Base-by-base conservation (phyloP, 1,140 invertebrate genomes). In the Mycetomoellerius zeteki region DNA sequence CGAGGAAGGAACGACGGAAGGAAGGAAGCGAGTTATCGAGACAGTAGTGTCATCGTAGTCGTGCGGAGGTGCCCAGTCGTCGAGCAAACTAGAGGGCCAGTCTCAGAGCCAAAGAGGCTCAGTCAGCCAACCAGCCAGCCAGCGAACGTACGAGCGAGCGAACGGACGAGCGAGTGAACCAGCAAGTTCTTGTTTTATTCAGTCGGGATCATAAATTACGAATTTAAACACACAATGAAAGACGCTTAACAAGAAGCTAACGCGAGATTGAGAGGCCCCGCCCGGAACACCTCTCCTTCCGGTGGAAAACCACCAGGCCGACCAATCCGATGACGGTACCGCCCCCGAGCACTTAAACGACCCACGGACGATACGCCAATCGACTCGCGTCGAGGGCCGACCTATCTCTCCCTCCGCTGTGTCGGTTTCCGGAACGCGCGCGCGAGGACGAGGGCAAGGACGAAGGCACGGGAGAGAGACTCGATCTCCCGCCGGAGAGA, bases 221-320 rank as follows among this genome's bases (percentile, higher is more conserved):
- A 95, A 95, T 95, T 95, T 95, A 95, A 95, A 95, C 95, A 95
- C 94, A 95, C 95, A 95, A 95, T 95, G 95, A 95, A 95, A 95
- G 95, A 95, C 95, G 94, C 94, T 95, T 95, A 95, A 95, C 95
- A 95, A 95, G 95, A 95, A 95, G 94, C 94, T 95, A 95, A 95
- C 95, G 95, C 94, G 95, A 95, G 94, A 95, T 95, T 95, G 95
- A 95, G 94, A 94, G 94, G 94, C 94, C 91, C 92, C 94, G 94
- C 94, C 94, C 92, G 87, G 85, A 90, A 85, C 90, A 86, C 86
- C 87, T 90, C 92, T 88, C 77, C 89, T 91, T 92, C 91, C 92
- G 90, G 76, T 91, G 86, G 52, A 92, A 91, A 91, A 88, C 84
- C 85, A 86, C 69, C 52, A 14, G n/a, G 37, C 73, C 78, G 87